Percentiles rank a stretch among this genome's conserved stretches.
Evolutionary conservation across 2,797 vertebrate species (phyloP).

Genomic region (Micromesistius poutassou): DNA sequence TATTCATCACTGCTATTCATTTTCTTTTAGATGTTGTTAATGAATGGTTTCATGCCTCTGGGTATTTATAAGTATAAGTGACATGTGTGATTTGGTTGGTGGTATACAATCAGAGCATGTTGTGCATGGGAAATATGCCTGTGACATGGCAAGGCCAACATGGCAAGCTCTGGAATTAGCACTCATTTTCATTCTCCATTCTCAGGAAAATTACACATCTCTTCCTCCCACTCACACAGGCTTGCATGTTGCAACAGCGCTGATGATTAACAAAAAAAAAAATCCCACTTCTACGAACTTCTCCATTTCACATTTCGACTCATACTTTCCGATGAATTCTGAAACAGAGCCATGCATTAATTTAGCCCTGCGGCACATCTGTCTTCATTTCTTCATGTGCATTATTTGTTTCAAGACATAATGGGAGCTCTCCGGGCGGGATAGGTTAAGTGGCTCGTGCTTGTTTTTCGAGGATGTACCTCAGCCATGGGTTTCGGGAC

Average conservation of each 20-base stretch:
- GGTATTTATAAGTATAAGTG: slow-evolving; percentile 40
- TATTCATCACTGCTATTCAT: slow-evolving; percentile 33
- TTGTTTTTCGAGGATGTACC: background rate
- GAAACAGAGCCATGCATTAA: background rate
- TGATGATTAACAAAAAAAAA: slow-evolving; percentile 44
- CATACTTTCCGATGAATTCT: slow-evolving; percentile 16
- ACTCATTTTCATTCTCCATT: slow-evolving; percentile 54
- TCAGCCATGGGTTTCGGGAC: background rate
- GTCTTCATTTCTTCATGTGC: background rate
- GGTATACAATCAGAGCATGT: slow-evolving; percentile 31
- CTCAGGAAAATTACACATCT: slow-evolving; percentile 56
- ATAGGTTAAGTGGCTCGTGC: background rate
- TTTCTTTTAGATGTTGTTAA: slow-evolving; percentile 46
- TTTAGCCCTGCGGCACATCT: background rate
- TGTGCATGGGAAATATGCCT: slow-evolving; percentile 26
- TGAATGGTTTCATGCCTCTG: slow-evolving; percentile 46
- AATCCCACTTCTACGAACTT: slow-evolving; percentile 8
- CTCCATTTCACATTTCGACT: background rate
- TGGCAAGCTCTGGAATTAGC: slow-evolving; percentile 50
- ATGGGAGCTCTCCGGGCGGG: background rate
- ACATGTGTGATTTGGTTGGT: slow-evolving; percentile 31
- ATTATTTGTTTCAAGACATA: background rate
- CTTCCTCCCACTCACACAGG: slow-evolving; percentile 33
- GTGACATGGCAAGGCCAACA: slow-evolving; percentile 42
- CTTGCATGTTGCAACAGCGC: slow-evolving; percentile 49